A percentile compares a stretch with the other conserved stretches of the same genome.
These are phyloP conservation scores for Grantiella picta DNA, from an alignment of 2,113 vertebrate species.

Conservation along the genomic window DNA sequence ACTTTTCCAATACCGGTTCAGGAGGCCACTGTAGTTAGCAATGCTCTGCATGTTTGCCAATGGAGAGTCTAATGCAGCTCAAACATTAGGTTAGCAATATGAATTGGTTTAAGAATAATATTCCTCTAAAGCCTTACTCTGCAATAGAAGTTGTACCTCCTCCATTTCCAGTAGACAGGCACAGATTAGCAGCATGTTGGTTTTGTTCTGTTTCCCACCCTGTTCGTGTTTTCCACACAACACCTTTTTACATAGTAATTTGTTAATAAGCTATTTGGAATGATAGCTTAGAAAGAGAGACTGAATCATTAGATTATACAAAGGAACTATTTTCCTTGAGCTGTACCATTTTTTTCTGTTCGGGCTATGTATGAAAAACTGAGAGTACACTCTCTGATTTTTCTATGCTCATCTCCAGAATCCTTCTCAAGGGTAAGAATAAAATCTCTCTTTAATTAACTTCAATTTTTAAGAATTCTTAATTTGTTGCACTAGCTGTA, in stretches of 20 bases:
- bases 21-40: background rate
- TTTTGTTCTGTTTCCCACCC: background rate
- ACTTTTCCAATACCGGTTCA: background rate
- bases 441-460: background rate
- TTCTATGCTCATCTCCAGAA: background rate
- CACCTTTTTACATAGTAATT: background rate
- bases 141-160: background rate
- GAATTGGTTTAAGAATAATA: background rate
- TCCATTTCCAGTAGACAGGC: background rate
- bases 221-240: background rate
- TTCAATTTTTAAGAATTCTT: background rate
- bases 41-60: accelerated
- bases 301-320: background rate
- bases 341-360: background rate
- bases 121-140: background rate
- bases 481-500: background rate
- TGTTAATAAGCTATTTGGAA: background rate
- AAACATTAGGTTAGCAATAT: background rate
- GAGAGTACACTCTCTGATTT: background rate
- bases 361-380: background rate
- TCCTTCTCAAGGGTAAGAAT: background rate
- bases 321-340: background rate
- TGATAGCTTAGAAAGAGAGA: background rate
- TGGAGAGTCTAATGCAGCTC: background rate
- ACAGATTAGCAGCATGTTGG: background rate